Conservation (phyloP, 2,113 vertebrate species). For the Pelodiscus sinensis region DNA sequence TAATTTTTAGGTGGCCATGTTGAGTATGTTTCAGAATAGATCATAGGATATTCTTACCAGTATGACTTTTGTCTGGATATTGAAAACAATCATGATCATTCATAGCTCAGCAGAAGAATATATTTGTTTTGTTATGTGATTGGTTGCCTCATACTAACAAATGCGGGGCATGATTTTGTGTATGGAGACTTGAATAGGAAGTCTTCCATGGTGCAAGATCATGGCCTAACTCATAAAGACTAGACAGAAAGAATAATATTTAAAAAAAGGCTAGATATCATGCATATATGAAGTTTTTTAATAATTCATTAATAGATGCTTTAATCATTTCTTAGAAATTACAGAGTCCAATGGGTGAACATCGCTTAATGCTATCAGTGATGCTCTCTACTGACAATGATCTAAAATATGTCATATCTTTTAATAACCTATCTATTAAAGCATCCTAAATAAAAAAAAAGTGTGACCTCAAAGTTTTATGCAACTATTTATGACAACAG, state of each 20-base stretch:
- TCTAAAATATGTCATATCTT: too few relatives aligned
- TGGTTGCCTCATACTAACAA: background rate
- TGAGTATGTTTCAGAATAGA: background rate
- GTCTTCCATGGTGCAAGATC: background rate
- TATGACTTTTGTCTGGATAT: background rate
- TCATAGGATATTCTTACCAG: background rate
- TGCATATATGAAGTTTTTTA: background rate
- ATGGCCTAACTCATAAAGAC: background rate
- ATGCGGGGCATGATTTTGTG: background rate
- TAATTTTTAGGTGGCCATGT: background rate
- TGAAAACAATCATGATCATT: background rate
- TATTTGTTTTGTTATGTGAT: background rate
- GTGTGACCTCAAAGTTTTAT: background rate
- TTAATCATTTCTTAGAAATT: background rate
- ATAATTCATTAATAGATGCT: background rate
- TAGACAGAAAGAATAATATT: background rate
- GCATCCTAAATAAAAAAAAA: too few relatives aligned
- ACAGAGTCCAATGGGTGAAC: too few relatives aligned
- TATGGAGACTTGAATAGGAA: background rate
- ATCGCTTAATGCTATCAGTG: too few relatives aligned
- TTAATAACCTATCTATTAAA: too few relatives aligned
- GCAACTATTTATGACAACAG: background rate
- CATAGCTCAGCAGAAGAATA: background rate
- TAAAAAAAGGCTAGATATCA: background rate
- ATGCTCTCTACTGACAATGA: too few relatives aligned